Evolutionary conservation across 2,113 vertebrate species (phyloP).

Genomic region (Boulengeromyrus knoepffleri): DNA sequence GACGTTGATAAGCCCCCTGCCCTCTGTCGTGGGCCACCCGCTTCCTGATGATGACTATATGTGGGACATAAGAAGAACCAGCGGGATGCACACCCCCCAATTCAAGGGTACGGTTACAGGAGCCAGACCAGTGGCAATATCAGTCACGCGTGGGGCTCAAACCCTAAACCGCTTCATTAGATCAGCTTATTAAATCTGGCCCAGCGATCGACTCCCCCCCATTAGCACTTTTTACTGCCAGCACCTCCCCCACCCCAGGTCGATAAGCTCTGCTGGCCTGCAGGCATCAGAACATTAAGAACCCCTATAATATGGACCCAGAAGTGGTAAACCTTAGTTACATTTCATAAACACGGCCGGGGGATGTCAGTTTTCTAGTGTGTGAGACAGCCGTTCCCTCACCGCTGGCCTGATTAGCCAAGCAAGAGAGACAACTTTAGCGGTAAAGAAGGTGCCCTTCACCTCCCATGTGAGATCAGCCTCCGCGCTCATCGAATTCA

Average conservation of each 20-base stretch:
- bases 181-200: neutral
- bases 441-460: neutral
- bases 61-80: neutral
- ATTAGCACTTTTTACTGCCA: neutral
- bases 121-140: neutral
- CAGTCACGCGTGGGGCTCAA: neutral
- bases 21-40: neutral
- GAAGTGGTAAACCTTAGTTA: neutral
- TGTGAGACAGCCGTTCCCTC: neutral
- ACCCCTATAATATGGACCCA: neutral
- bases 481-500: neutral
- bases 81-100: neutral
- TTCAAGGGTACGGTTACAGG: neutral
- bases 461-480: neutral
- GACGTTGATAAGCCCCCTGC: constrained; percentile 24
- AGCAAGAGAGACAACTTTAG: neutral
- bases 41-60: neutral
- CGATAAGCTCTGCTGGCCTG: neutral
- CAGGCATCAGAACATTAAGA: neutral
- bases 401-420: neutral
- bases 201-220: neutral
- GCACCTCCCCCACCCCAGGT: neutral
- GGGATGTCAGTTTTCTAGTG: neutral
- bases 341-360: neutral
- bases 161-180: neutral